These are phyloP conservation scores for Mystacornis crossleyi DNA, from an alignment of 2,113 vertebrate species.

Conservation along the genomic window DNA sequence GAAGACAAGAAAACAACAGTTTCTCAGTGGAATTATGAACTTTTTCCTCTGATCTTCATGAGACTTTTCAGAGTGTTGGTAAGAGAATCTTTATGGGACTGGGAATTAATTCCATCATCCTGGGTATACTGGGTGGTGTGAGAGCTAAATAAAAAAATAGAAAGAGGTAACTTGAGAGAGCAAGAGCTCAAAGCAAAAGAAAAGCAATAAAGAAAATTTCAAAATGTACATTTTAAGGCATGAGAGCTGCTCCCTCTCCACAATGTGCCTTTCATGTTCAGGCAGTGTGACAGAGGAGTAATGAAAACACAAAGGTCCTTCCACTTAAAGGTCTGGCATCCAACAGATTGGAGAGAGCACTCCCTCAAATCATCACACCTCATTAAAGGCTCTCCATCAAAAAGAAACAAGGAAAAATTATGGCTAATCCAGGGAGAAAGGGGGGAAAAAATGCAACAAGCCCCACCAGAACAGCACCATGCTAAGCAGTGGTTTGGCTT, in stretches of 20 bases:
- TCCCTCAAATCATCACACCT: conserved; percentile 7
- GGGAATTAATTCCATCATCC: background rate
- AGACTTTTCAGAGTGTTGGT: background rate
- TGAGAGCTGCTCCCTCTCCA: background rate
- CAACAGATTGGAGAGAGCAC: background rate
- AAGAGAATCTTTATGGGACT: background rate
- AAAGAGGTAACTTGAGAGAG: background rate
- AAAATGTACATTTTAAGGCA: background rate
- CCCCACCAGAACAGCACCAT: background rate
- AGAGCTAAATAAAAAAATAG: background rate
- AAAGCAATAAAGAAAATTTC: background rate
- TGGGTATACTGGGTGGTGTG: background rate
- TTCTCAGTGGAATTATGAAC: background rate
- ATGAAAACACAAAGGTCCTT: conserved; percentile 10
- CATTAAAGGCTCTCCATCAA: background rate
- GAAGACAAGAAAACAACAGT: background rate
- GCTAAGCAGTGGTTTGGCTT: background rate
- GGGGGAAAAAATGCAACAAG: background rate
- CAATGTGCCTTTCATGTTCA: conserved; percentile 10
- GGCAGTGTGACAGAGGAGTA: background rate
- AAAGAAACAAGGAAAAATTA: background rate
- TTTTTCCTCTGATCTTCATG: background rate
- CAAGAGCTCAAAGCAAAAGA: background rate
- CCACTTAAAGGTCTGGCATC: background rate
- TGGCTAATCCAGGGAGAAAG: background rate